Percentiles rank a stretch among this genome's conserved stretches.
Conservation (phyloP, 2,797 vertebrate species). For the Hemibagrus guttatus region DNA sequence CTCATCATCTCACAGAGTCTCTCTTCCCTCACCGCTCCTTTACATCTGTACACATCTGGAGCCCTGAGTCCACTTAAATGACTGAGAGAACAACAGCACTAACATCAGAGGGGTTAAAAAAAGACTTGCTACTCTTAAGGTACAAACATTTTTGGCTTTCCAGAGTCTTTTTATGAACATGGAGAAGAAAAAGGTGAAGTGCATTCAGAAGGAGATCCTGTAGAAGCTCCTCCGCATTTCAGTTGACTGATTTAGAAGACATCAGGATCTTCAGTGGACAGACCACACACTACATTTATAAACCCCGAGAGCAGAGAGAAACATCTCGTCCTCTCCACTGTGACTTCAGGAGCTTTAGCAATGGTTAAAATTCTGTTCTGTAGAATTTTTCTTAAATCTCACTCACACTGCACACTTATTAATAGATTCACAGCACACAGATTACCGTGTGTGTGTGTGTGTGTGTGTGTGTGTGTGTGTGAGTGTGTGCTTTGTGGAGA, state of each 20-base stretch:
- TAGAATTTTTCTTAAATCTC: neutral
- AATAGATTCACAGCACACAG: neutral
- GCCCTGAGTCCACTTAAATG: neutral
- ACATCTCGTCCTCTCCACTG: neutral
- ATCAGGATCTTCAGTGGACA: neutral
- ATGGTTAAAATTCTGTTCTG: neutral
- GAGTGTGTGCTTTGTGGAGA: neutral
- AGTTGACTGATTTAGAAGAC: neutral
- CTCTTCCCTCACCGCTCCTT: conserved; percentile 6
- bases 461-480: conserved; percentile 10
- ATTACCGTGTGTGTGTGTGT: neutral
- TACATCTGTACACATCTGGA: conserved; percentile 2
- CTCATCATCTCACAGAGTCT: neutral
- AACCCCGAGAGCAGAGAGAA: neutral
- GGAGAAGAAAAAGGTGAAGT: neutral
- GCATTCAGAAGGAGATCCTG: neutral
- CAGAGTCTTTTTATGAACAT: neutral
- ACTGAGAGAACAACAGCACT: neutral
- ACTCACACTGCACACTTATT: neutral
- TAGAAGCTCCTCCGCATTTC: neutral
- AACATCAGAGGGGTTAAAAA: neutral
- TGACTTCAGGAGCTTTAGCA: neutral
- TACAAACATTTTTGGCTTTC: neutral
- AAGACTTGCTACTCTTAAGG: neutral
- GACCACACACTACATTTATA: neutral